A percentile compares a stretch with the other conserved stretches of the same genome.
phyloP scores from a whole-genome alignment of 2,888 invertebrate species.

The Melanotus villosus region DNA sequence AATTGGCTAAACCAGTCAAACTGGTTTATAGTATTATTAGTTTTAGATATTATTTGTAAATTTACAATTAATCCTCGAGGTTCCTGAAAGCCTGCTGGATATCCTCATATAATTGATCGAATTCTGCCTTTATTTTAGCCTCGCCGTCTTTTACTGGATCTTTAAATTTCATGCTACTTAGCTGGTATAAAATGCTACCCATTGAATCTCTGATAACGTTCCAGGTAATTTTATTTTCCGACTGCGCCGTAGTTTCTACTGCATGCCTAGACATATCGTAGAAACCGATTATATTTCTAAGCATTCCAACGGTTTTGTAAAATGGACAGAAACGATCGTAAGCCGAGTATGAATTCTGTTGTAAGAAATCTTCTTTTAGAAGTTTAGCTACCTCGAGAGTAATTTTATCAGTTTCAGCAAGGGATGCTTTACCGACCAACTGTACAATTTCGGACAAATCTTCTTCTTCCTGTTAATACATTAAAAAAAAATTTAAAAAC shows the following conservation, averaged over 20 bases:
- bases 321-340: conserved; percentile 99
- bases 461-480: conserved; percentile 89
- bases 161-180: conserved; percentile 99
- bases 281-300: conserved; percentile 97
- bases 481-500: conserved; percentile 69
- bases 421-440: conserved; percentile 97
- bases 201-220: conserved; percentile 97
- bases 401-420: conserved; percentile 99
- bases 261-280: conserved; percentile 99
- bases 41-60: conserved; percentile 25
- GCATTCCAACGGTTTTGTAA: conserved; percentile 99
- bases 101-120: conserved; percentile 96
- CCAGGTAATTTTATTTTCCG: conserved; percentile 99
- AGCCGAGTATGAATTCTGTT: conserved; percentile 97
- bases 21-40: conserved; percentile 2
- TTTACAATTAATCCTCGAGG: conserved; percentile 85
- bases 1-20: conserved; percentile 1
- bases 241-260: conserved; percentile 98
- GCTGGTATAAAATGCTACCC: conserved; percentile 95
- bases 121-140: conserved; percentile 96
- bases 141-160: conserved; percentile 99
- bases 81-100: conserved; percentile 98
- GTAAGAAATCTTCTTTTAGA: conserved; percentile 98
- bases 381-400: conserved; percentile 98
- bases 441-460: conserved; percentile 99